Evolutionary conservation across 2,888 invertebrate species (phyloP).

Genomic region (Monopis laevigella): DNA sequence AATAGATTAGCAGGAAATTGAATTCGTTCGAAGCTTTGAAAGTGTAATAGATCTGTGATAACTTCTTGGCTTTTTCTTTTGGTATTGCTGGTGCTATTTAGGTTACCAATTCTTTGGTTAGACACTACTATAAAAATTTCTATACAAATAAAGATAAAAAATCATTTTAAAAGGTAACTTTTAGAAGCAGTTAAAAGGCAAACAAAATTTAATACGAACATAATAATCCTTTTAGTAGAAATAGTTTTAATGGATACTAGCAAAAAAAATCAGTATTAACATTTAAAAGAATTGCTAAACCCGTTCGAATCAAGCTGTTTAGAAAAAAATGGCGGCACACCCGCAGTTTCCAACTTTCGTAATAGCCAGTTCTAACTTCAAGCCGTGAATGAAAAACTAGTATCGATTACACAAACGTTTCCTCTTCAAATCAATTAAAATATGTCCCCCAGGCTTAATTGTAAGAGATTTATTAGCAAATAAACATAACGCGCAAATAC

Average conservation of each 20-base stretch:
- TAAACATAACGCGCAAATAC: too few relatives aligned
- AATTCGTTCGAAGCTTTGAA: conserved; percentile 6
- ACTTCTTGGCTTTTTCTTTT: too few relatives aligned
- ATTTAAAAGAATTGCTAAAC: conserved; percentile 4
- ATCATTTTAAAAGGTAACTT: too few relatives aligned
- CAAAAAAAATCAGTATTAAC: conserved; percentile 7
- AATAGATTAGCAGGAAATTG: conserved; percentile 12
- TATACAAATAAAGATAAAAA: neutral
- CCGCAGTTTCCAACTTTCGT: conserved; percentile 12
- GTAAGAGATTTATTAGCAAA: too few relatives aligned
- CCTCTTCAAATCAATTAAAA: conserved; percentile 9
- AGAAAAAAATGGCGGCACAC: conserved; percentile 5
- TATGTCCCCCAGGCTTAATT: neutral
- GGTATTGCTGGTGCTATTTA: too few relatives aligned
- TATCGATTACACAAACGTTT: conserved; percentile 10
- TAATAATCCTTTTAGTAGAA: too few relatives aligned
- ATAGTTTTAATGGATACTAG: too few relatives aligned
- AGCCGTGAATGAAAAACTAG: conserved; percentile 9
- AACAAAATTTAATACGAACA: too few relatives aligned
- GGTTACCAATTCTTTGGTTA: too few relatives aligned
- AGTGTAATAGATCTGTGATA: neutral
- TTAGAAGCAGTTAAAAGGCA: too few relatives aligned
- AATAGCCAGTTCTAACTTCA: conserved; percentile 2
- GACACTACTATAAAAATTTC: too few relatives aligned
- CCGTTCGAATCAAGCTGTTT: conserved; percentile 3